Base-by-base conservation (phyloP, 2,797 vertebrate genomes). In the Paramormyrops hopkinsi region DNA sequence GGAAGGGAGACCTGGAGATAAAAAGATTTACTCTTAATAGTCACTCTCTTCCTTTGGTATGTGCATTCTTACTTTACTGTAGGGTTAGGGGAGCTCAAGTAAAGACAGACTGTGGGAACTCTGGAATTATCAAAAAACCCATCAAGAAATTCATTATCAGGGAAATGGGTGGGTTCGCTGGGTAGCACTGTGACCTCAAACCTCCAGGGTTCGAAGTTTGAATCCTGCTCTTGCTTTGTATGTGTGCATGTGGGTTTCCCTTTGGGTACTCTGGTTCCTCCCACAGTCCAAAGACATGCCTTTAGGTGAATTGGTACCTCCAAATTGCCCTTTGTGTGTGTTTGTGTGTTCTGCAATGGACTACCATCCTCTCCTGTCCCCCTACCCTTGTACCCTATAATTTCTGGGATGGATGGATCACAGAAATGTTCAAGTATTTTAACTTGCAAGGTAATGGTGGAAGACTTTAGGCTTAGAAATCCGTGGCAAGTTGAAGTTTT, bases 11-110 rank as follows among this genome's bases (percentile, higher is more conserved):
- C 96, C 95, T 0, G 93, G 94, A 91, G 98, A 97, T 93, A 97
- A 96, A 95, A 99, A 97, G 93, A 96, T 94, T 94, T 97, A 97
- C 88, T 98, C 97, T 0, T 99, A 98, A 97, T 96, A 92, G 91
- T 29, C n/a, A 91, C 53, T 90, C 90, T 89, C 83, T 12, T 88
- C 90, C 88, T 92, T 25, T 92, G 95, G 96, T 96, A 91, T 48
- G 94, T 91, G 29, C 19, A 59, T 25, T 85, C 48, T 83, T 50
- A 46, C 46, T 54, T 12, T 22, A 5, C 12, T 17, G 48, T 41
- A 56, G 25, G 25, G 29, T 17, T 86, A 59, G 51, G 53, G 29
- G 17, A 87, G 8, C 56, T 69, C 25, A 7, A 25, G 33, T 44
- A 25, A 88, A 69, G 44, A 41, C 29, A 54, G 48, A 50, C 69